These are phyloP conservation scores for Actinia equina DNA, from an alignment of 64 coral and sea anemone species.

Conservation along the genomic window DNA sequence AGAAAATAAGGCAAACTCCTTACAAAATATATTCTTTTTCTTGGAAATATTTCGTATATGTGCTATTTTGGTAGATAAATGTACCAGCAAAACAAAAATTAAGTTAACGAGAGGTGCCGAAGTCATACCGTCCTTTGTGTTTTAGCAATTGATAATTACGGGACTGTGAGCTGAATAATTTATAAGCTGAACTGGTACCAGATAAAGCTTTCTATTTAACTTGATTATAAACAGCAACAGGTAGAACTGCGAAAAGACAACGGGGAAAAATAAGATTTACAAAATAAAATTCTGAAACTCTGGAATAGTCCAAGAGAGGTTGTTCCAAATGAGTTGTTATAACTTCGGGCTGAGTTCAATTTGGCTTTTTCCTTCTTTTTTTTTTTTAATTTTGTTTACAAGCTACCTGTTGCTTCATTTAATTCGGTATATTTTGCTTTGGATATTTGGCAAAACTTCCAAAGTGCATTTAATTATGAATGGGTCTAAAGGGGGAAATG, in stretches of 20 bases:
- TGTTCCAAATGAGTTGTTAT: neutral
- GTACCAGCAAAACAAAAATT: too few relatives aligned
- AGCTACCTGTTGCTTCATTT: slow-evolving; percentile 5
- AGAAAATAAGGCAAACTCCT: too few relatives aligned
- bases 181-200: neutral
- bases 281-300: neutral
- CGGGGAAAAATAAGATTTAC: neutral
- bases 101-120: too few relatives aligned
- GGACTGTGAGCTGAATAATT: neutral
- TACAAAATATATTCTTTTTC: too few relatives aligned
- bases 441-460: neutral
- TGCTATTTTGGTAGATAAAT: too few relatives aligned
- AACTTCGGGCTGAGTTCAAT: neutral
- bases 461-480: neutral
- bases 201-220: neutral
- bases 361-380: neutral
- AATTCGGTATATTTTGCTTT: neutral
- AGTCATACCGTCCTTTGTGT: neutral
- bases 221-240: slow-evolving; percentile 6
- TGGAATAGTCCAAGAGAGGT: too few relatives aligned
- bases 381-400: neutral
- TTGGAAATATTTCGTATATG: too few relatives aligned
- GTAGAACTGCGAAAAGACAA: neutral
- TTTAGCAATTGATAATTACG: neutral
- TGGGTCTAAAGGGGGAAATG: neutral